Base-by-base conservation (phyloP, 2,113 vertebrate genomes). In the Antechinus flavipes region DNA sequence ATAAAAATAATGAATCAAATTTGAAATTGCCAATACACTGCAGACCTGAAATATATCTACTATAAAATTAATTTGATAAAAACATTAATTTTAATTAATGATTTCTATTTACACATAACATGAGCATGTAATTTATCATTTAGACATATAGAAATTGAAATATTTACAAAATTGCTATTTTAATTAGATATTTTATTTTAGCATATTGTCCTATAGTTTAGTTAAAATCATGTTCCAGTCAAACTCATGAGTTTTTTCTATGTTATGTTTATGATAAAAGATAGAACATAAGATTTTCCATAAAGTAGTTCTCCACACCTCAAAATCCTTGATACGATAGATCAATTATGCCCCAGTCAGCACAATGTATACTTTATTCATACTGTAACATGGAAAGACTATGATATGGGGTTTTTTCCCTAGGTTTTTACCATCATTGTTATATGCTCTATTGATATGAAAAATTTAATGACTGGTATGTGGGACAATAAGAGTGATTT, bases 61-160 rank as follows among this genome's bases (percentile, higher is more conserved):
- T 92, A 49, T 52, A 93, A 46, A 90, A 22, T 68, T 12, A 89
- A 49, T 90, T 93, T 91, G 93, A 89, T 90, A 89, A 58, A 93
- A 93, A 35, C 53, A 54, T 84, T 35, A 0, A 76, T 3, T 93
- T 91, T 11, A 54, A 95, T 97, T 94, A 98, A 91, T 94, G 54
- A 93, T 35, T 91, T 97, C 54, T 93, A 23, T 97, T 14, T 95
- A 2, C 90, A 54, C n/a, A 91, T 94, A 49, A 93, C 98, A 96
- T 96, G 35, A 95, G 94, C 97, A 61, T 94, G n/a, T 56, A 94
- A 95, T 89, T 98, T 98, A 35, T 97, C 76, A 27, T 96, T 93
- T 94, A 90, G 8, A 52, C 94, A 22, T 53, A 94, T 50, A 47
- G 1, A 94, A 24, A 58, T 90, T 92, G 90, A 94, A 90, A 12